Base-by-base conservation (phyloP, 2,797 vertebrate species). In the Macrochelys suwanniensis region DNA sequence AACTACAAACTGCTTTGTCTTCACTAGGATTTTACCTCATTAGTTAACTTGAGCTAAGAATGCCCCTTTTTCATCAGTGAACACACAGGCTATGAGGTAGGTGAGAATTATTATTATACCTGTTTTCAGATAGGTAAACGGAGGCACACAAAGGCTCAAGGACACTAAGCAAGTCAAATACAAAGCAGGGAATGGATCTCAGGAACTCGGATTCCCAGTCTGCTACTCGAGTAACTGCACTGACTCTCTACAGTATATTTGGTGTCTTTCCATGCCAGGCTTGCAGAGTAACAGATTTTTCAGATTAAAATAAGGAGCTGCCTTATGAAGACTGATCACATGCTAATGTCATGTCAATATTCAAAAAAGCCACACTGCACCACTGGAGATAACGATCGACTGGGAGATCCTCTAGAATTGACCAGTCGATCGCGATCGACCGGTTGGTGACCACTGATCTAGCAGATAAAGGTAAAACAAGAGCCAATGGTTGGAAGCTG, bases 191-290 rank as follows among this genome's bases (percentile, higher is more conserved):
- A 88, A 89, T 37, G 53, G 61, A 54, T 54, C 31, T n/a, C 1
- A 68, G 71, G 26, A 85, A 56, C 50, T n/a, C 45, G 31, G 47
- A 11, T 54, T 81, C 92, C n/a, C 82, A 86, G 31, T 45, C 57
- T 65, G 56, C 31, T 86, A 31, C 65, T 65, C n/a, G 26, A n/a
- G 11, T 31, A 86, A 57, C 11, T 25, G 57, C 80, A 84, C 33
- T 1, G 4, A 23, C 12, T 0, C 50, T 45, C 68, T 76, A 65
- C 0, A 2, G 11, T 82, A 89, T 0, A 0, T 5, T 26, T 51
- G 10, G 7, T 76, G 5, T 56, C 28, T 15, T 83, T 83, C 61
- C 16, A 17, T 28, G 65, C 7, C 6, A 82, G 21, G 3, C 47
- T 80, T 51, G 33, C 25, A 31, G 68, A 85, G 33, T n/a, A 81